Base-by-base conservation (phyloP, 1,140 invertebrate genomes). In the Idris sp. region DNA sequence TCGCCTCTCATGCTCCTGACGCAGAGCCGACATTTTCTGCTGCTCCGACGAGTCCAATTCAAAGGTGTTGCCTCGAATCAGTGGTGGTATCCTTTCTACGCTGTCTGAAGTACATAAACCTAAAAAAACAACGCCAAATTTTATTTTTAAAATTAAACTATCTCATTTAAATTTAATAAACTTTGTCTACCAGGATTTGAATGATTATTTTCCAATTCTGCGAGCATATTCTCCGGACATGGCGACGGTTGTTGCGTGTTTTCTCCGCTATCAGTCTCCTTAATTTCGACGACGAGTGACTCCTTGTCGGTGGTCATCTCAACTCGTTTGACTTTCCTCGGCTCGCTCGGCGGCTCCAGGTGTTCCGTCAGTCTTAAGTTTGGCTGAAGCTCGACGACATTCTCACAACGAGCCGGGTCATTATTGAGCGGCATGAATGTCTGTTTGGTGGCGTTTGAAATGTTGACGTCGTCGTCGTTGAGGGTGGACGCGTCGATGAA, bases 401-500 rank as follows among this genome's bases (percentile, higher is more conserved):
- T 78, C 11, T 85, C 81, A 0, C n/a, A n/a, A n/a, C 80, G 81
- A 3, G 79, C 4, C 0, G 33, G 13, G 1, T 64, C 59, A 4
- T 72, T 72, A 11, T 68, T 68, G 5, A 13, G 9, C 7, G 53
- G 26, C 4, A 28, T 13, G 28, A 43, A 59, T 2, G 28, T 43
- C 48, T 58, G 65, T 16, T 41, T 77, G 16, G 13, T 68, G 2
- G 33, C 38, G 16, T 40, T 69, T 1, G 64, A 41, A 5, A 62
- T n/a, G n/a, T n/a, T 31, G 2, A 56, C 38, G 2, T 64, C 83
- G 79, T 94, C 92, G 77, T 94, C 92, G 6, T 89, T 89, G 16
- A 94, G 83, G 75, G 89, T 91, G 0, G 92, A 91, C 15, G 93
- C 93, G 83, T 94, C 93, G 54, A 94, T 93, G 76, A 94, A 94